A percentile compares a stretch with the other conserved stretches of the same genome.
Evolutionary conservation across 1,140 invertebrate species (phyloP).

Genomic region (Bombus confusus): DNA sequence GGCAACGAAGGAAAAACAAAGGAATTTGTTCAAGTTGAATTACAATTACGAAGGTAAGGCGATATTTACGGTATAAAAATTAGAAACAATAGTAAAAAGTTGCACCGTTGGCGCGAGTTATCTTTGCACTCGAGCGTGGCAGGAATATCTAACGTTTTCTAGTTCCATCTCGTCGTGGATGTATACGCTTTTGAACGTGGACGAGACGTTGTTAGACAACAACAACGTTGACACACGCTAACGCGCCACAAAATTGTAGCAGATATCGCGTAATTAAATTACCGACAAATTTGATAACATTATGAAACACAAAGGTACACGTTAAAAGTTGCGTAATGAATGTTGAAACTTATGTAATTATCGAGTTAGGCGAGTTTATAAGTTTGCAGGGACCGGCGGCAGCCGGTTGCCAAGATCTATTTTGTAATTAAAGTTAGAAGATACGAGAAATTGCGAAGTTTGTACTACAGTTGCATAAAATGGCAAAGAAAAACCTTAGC

Average conservation of each 20-base stretch:
- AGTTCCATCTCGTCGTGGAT: background rate
- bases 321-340: slow-evolving; percentile 33
- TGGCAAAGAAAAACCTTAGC: slow-evolving; percentile 4
- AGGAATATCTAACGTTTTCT: background rate
- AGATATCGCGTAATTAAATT: slow-evolving; percentile 22
- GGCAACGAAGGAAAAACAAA: background rate
- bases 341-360: slow-evolving; percentile 39
- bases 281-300: slow-evolving; percentile 15
- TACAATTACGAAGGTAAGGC: background rate
- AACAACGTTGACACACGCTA: background rate
- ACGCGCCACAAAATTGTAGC: background rate
- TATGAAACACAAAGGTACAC: slow-evolving; percentile 18
- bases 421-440: slow-evolving; percentile 36
- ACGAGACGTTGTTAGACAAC: background rate
- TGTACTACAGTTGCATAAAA: background rate
- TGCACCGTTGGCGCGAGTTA: background rate
- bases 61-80: background rate
- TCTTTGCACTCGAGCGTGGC: background rate
- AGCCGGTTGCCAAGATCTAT: slow-evolving; percentile 27
- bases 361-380: slow-evolving; percentile 25
- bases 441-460: slow-evolving; percentile 21
- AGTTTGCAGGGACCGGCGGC: background rate
- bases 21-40: background rate
- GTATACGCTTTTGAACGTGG: background rate
- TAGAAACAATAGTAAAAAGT: background rate